Evolutionary conservation across 2,113 vertebrate species (phyloP), one percentile per base, ranked within the genome.

Genomic region (Lonchura striata): DNA sequence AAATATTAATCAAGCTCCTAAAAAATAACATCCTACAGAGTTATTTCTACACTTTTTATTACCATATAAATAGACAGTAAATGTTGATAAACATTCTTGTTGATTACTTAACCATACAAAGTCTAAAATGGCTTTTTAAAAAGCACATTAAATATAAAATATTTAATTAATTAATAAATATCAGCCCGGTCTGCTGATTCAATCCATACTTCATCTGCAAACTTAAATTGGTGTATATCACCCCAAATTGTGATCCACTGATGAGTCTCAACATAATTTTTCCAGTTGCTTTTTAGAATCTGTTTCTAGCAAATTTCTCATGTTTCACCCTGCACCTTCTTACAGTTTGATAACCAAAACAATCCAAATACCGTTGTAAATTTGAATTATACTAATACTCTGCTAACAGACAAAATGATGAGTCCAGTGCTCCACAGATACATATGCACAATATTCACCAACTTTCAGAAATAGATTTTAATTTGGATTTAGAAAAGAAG

Each of bases 1-100:
- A 79, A 68, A 80, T 88, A 90, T 65, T 95, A 82, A 92, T 72
- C 75, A 72, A 80, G 59, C 78, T 79, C 41, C 77, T 80, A 79
- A 82, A 94, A 91, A 64, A 35, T 15, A 47, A 13, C 4, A 1
- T 27, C 63, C 82, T 69, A 54, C 59, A 25, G 46, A 56, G 70
- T 75, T 80, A 79, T 50, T 88, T 66, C 71, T 49, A 82, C 7
- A 25, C 1, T 1, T 80, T 95, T 90, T 71, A 75, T 90, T 85
- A 82, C 33, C 15, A 13, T 46, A 49, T 31, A 41, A 78, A 77
- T 53, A 70, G 91, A 76, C 39, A 42, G 63, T 30, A 60, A 72
- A 61, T 89, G 47, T 70, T 81, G 54, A 57, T 86, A 81, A 86
- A 74, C 52, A 66, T 78, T 69, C 30, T 37, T 42, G 20, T 33